These are phyloP conservation scores for Okamejei kenojei DNA, from an alignment of 2,797 vertebrate species.

Conservation along the genomic window DNA sequence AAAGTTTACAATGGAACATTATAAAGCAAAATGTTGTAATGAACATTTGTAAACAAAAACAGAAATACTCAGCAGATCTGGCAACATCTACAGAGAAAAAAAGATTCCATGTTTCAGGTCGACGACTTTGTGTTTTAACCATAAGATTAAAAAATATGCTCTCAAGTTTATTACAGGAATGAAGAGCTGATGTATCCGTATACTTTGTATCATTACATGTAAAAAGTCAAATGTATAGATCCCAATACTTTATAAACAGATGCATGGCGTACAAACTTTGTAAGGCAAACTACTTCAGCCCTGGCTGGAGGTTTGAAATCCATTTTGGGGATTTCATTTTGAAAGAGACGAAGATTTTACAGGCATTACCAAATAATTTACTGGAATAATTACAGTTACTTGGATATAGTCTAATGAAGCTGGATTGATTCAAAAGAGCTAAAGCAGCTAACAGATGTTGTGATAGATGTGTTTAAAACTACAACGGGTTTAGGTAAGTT, in stretches of 20 bases:
- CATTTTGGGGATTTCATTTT: background rate
- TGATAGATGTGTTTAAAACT: background rate
- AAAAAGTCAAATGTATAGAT: no score
- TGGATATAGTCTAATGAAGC: background rate
- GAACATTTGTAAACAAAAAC: no score
- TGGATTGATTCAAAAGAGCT: background rate
- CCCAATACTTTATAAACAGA: background rate
- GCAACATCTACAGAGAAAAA: no score
- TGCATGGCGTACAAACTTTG: background rate
- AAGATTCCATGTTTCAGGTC: no score
- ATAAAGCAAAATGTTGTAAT: no score
- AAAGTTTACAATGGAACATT: no score
- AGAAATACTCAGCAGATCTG: no score
- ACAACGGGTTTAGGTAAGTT: background rate
- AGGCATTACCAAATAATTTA: background rate
- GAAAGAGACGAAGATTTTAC: background rate
- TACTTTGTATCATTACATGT: no score
- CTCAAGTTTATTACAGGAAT: background rate
- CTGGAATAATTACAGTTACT: background rate
- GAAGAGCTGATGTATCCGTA: no score
- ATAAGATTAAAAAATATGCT: background rate
- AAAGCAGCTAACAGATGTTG: background rate
- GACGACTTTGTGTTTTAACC: background rate
- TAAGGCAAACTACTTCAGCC: background rate
- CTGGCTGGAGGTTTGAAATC: no score